Base-by-base conservation (phyloP, 2,888 invertebrate genomes). In the Lasioglossum malachurum region DNA sequence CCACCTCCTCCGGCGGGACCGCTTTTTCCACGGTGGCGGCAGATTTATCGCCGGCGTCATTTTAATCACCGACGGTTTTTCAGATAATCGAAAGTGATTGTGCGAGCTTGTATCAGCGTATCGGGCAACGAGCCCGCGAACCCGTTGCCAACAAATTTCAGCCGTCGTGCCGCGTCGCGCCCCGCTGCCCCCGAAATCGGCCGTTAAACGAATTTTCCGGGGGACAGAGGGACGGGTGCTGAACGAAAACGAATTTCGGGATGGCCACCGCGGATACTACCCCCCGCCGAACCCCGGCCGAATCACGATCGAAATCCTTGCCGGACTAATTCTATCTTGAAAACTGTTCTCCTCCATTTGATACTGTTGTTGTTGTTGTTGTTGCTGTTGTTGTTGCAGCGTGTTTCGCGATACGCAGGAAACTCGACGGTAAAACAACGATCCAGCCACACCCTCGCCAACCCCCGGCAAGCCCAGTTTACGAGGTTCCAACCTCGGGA, bases 81-180 rank as follows among this genome's bases (percentile, higher is more conserved):
- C 88, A 75, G 80, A 88, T 89, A 86, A 88, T 89, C 84, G 84
- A 83, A 87, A 88, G 84, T 76, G 84, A 88, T 87, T 72, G 78
- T 77, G 53, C 77, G 67, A 75, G 80, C 73, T 77, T 79, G 80
- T 83, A 86, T 82, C 82, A 46, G 82, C 82, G 81, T 75, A 69
- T 77, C 85, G 86, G 72, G 46, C 71, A 78, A 31, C 74, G 74
- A 72, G 78, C 74, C 77, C 69, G 74, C 80, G 60, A 71, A 64
- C 14, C 44, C 64, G 74, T n/a, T 44, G 74, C 77, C 86, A 79
- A 82, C 87, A 72, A 87, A 86, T 86, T 82, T 80, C 23, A 71
- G 80, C 78, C 78, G 44, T n/a, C 57, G 27, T 35, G 10, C 35
- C 67, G 19, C 67, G n/a, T 16, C 27, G 27, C 38, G 64, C 46